These are phyloP conservation scores for Lithobius niger DNA, from an alignment of 1,140 invertebrate species.

Conservation along the genomic window DNA sequence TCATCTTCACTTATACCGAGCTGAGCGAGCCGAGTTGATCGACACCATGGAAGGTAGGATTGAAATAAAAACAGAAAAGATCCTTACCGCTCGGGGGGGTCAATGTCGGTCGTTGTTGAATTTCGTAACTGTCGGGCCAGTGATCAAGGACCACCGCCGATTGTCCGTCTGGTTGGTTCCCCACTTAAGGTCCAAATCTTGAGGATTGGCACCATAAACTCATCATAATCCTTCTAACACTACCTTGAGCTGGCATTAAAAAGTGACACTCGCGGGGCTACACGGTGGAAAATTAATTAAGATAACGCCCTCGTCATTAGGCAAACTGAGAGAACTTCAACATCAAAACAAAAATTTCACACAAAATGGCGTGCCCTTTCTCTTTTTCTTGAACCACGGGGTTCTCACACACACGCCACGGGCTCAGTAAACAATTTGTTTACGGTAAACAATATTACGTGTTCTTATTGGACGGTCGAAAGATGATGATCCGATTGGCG, in stretches of 20 bases:
- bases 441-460: slow-evolving; percentile 27
- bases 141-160: slow-evolving; percentile 7
- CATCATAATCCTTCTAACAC: too few species aligned
- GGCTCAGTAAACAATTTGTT: slow-evolving; percentile 30
- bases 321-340: background rate
- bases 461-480: slow-evolving; percentile 25
- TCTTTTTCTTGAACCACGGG: slow-evolving; percentile 18
- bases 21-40: background rate
- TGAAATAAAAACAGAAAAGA: background rate
- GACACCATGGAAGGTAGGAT: slow-evolving; percentile 4
- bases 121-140: slow-evolving; percentile 8
- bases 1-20: too few species aligned
- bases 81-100: slow-evolving; percentile 2
- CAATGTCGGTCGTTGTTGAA: slow-evolving; percentile 9
- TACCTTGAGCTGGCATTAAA: too few species aligned
- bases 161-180: background rate
- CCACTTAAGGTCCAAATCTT: too few species aligned
- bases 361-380: slow-evolving; percentile 10
- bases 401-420: slow-evolving; percentile 23
- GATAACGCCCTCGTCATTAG: background rate
- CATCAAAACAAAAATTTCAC: slow-evolving; percentile 10
- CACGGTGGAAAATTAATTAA: too few species aligned
- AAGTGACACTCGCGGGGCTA: too few species aligned
- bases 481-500: too few species aligned
- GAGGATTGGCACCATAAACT: too few species aligned